phyloP scores from a whole-genome alignment of 2,888 invertebrate species.

The Cheilosia soror region DNA sequence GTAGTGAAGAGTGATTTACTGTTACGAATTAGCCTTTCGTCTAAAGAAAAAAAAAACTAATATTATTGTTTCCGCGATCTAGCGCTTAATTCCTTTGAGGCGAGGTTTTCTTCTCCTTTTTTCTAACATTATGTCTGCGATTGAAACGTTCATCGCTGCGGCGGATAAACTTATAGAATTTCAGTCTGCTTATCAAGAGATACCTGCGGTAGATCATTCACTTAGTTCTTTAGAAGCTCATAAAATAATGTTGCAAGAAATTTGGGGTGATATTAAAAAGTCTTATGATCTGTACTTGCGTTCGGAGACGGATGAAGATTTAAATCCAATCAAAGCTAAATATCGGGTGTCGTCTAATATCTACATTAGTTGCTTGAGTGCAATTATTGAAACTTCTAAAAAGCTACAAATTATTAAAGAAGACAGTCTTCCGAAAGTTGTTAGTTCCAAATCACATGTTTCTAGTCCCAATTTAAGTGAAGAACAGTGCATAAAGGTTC shows the following conservation, averaged over 20 bases:
- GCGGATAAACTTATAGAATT: background rate
- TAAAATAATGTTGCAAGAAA: background rate
- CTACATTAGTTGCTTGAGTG: conserved; percentile 4
- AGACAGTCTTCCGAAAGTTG: background rate
- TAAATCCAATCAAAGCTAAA: background rate
- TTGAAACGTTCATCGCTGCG: background rate
- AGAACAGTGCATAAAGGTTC: conserved; percentile 11
- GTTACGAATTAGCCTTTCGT: background rate
- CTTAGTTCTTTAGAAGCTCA: background rate
- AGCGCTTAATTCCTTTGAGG: no score
- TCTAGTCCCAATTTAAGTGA: background rate
- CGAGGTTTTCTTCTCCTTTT: no score
- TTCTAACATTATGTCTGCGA: background rate
- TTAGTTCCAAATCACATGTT: no score
- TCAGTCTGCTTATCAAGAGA: conserved; percentile 13
- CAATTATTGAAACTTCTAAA: background rate
- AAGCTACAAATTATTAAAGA: conserved; percentile 10
- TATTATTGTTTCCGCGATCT: background rate
- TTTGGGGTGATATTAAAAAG: conserved; percentile 1
- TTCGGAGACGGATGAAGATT: background rate
- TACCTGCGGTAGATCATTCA: background rate
- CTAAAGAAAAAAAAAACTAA: background rate
- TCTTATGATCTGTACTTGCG: no score
- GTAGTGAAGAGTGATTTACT: background rate
- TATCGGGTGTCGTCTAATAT: background rate